Percentiles rank a stretch among this genome's conserved stretches.
Evolutionary conservation across 2,797 vertebrate genomes (phyloP).

Genomic region (Borostomias antarcticus): DNA sequence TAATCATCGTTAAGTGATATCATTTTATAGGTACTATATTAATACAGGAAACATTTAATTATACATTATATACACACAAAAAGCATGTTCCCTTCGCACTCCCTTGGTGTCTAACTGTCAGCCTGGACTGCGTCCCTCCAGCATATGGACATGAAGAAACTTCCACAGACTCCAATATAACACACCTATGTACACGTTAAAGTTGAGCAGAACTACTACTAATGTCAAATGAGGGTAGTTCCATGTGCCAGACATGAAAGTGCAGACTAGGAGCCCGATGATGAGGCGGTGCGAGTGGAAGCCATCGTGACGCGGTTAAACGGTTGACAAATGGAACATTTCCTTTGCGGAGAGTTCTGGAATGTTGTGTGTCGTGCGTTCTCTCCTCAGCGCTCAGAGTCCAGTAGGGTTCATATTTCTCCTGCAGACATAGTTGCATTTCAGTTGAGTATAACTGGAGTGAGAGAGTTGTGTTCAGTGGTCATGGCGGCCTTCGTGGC

Average conservation of each 20-base stretch:
- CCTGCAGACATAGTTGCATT: no score
- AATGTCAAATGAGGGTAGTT: neutral
- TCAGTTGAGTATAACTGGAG: no score
- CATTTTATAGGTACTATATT: constrained; percentile 2
- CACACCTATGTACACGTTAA: neutral
- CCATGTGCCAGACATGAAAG: constrained; percentile 52
- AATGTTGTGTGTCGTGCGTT: neutral
- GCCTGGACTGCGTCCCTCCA: constrained; percentile 57
- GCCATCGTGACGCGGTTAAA: neutral
- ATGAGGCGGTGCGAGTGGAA: constrained; percentile 16
- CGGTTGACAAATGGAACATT: neutral
- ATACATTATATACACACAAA: neutral
- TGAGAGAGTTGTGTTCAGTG: no score
- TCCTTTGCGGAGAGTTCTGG: neutral
- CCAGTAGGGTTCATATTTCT: neutral
- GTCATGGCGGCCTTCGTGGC: no score
- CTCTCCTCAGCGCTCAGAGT: neutral
- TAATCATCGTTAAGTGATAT: neutral
- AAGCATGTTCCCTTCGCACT: neutral
- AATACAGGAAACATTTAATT: neutral
- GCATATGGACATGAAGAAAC: constrained; percentile 57
- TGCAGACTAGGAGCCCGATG: constrained; percentile 24
- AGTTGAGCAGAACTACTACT: neutral
- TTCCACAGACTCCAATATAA: constrained; percentile 20
- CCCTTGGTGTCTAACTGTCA: constrained; percentile 25